Conservation (phyloP, 2,888 invertebrate species). For the Agrochola circellaris region DNA sequence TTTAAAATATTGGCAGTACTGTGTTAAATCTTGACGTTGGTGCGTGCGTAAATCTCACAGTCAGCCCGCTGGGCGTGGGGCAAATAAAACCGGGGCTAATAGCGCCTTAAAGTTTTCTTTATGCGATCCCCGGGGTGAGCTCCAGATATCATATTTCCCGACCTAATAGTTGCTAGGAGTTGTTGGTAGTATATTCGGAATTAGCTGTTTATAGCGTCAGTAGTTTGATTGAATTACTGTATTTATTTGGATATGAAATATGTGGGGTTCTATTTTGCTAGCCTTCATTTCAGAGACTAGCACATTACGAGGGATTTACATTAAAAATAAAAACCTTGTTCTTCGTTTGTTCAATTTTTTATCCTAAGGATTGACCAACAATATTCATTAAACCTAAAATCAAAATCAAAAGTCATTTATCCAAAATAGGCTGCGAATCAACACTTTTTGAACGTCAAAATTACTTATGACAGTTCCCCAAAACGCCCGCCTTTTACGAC, state of each 20-base stretch:
- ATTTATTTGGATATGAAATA: background rate
- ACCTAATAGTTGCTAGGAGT: slow-evolving; percentile 72
- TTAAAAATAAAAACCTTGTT: background rate
- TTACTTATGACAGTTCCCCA: no score
- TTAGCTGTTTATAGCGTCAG: slow-evolving; percentile 62
- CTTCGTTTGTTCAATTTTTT: no score
- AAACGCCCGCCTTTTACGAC: no score
- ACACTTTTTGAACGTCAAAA: no score
- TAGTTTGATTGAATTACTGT: slow-evolving; percentile 37
- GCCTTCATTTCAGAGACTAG: background rate
- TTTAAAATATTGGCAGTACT: slow-evolving; percentile 66
- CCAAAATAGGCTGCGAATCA: no score
- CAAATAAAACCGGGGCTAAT: slow-evolving; percentile 75
- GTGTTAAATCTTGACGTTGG: slow-evolving; percentile 68
- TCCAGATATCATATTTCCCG: slow-evolving; percentile 78
- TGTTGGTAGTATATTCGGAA: slow-evolving; percentile 77
- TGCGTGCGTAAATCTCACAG: slow-evolving; percentile 74
- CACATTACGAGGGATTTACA: no score
- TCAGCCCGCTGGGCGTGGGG: slow-evolving; percentile 68
- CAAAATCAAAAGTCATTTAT: no score
- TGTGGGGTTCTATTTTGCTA: background rate
- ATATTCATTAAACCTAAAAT: no score
- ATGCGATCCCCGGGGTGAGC: slow-evolving; percentile 73
- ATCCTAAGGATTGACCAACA: no score
- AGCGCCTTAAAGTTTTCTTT: slow-evolving; percentile 75